A percentile compares a stretch with the other conserved stretches of the same genome.
Conservation (phyloP, 2,797 vertebrate genomes). For the Rhinella marina region DNA sequence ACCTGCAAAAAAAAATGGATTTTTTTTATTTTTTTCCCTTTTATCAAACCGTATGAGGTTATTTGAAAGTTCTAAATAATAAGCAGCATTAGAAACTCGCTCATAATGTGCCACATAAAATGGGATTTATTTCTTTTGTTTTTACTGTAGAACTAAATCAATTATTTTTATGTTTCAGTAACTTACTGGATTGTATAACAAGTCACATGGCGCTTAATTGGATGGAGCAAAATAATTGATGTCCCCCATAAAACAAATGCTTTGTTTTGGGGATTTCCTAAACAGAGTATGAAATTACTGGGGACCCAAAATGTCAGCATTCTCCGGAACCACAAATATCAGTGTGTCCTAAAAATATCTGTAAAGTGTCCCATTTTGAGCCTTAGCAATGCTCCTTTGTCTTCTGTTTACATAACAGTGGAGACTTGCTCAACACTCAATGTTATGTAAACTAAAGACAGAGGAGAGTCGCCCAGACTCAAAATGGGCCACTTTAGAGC, state of each 20-base stretch:
- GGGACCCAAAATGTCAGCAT: neutral
- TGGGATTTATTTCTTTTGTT: slow-evolving; percentile 1
- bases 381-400: too few relatives aligned
- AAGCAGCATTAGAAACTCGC: slow-evolving; percentile 2
- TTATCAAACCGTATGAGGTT: slow-evolving; percentile 33
- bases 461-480: too few relatives aligned
- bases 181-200: neutral
- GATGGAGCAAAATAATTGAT: neutral
- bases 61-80: slow-evolving; percentile 42
- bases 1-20: slow-evolving; percentile 21
- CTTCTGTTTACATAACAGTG: too few relatives aligned
- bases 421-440: too few relatives aligned
- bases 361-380: too few relatives aligned
- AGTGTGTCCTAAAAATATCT: too few relatives aligned
- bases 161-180: slow-evolving; percentile 25
- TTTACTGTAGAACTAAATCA: neutral
- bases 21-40: slow-evolving; percentile 36
- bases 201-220: neutral
- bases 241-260: too few relatives aligned
- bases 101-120: slow-evolving; percentile 19
- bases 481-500: too few relatives aligned
- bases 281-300: neutral
- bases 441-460: too few relatives aligned
- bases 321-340: neutral
- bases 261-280: neutral